phyloP scores from a whole-genome alignment of 2,113 vertebrate genomes.

The Danionella cerebrum region DNA sequence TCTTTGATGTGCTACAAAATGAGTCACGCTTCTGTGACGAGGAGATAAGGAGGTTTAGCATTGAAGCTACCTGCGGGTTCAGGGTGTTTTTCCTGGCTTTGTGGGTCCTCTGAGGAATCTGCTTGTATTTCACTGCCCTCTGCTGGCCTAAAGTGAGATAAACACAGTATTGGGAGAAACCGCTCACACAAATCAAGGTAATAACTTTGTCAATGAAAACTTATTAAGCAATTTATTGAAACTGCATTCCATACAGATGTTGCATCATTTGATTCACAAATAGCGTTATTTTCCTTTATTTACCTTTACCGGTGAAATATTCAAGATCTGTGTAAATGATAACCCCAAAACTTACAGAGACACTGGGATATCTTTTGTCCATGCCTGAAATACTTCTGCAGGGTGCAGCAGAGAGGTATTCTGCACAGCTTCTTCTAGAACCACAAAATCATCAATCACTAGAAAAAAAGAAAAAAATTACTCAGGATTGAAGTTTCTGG shows the following conservation, averaged over 20 bases:
- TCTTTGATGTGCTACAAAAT: not conserved
- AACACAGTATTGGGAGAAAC: not conserved
- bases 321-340: not conserved
- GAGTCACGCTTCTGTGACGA: not conserved
- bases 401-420: conserved; percentile 43
- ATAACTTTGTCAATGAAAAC: no score
- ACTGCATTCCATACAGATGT: no score
- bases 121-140: conserved; percentile 41
- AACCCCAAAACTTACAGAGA: conserved; percentile 48
- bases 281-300: no score
- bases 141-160: conserved; percentile 59
- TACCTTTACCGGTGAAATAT: no score
- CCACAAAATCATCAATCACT: conserved; percentile 75
- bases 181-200: not conserved
- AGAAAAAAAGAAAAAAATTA: conserved; percentile 3
- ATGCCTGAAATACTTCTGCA: conserved; percentile 61
- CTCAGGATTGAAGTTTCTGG: no score
- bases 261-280: no score
- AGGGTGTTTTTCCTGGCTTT: conserved; percentile 43
- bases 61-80: conserved; percentile 55
- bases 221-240: no score
- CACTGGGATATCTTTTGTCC: conserved; percentile 61
- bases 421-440: conserved; percentile 64
- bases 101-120: not conserved
- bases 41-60: not conserved